These are phyloP conservation scores for Protobothrops mucrosquamatus DNA, from an alignment of 2,113 vertebrate genomes.

Conservation along the genomic window DNA sequence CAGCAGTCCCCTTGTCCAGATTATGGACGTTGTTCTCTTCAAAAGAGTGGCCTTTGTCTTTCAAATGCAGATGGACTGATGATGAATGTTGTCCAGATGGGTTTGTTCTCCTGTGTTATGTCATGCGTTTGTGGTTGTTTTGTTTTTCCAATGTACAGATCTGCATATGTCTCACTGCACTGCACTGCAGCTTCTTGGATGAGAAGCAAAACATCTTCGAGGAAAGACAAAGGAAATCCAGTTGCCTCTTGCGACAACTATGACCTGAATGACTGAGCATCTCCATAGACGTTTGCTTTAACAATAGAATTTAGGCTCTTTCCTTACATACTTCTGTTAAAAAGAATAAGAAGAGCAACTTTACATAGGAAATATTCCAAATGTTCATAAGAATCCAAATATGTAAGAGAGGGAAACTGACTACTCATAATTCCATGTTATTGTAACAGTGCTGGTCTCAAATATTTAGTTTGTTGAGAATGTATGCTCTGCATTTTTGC, in stretches of 20 bases:
- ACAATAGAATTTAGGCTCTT: background rate
- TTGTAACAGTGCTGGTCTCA: slow-evolving; percentile 22
- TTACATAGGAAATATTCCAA: slow-evolving; percentile 49
- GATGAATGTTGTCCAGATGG: background rate
- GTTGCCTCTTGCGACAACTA: background rate
- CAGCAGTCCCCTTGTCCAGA: background rate
- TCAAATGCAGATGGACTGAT: background rate
- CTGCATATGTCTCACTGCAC: background rate
- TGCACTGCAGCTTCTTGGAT: background rate
- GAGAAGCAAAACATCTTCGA: background rate
- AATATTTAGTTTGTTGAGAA: slow-evolving; percentile 7
- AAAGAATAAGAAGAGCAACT: slow-evolving; percentile 23
- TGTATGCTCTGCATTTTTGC: slow-evolving; percentile 21
- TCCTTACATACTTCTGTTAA: slow-evolving; percentile 11
- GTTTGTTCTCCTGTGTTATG: background rate
- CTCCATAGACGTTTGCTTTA: background rate
- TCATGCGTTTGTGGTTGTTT: no score
- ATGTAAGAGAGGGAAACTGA: slow-evolving; percentile 27
- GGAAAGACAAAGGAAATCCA: background rate
- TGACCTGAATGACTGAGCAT: background rate
- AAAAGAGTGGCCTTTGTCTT: background rate
- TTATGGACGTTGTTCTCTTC: background rate
- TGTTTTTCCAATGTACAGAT: background rate
- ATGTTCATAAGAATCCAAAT: slow-evolving; percentile 39
- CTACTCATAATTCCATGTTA: slow-evolving; percentile 32